Conservation (phyloP, 1,140 invertebrate species). For the Procambarus clarkii region DNA sequence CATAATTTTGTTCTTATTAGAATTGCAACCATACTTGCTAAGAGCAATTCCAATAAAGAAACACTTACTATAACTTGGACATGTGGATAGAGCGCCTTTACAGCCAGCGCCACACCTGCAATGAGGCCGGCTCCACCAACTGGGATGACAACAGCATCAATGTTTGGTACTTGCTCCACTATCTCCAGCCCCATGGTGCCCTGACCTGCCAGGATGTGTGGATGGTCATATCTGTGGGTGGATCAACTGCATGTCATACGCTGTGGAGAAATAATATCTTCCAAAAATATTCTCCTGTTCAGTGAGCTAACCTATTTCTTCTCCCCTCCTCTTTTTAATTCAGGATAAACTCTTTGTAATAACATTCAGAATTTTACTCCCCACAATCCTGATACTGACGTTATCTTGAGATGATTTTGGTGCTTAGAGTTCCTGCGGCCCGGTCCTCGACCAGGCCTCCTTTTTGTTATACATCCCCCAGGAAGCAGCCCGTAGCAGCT, state of each 20-base stretch:
- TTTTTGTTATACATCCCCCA: no score
- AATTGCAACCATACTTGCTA: background rate
- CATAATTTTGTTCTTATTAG: no score
- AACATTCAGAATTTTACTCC: no score
- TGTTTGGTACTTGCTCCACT: slow-evolving; percentile 86
- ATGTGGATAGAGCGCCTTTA: slow-evolving; percentile 89
- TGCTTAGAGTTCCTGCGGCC: no score
- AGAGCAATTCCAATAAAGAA: background rate
- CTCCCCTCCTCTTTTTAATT: background rate
- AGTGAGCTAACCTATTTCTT: background rate
- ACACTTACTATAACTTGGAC: slow-evolving; percentile 80
- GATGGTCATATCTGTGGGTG: slow-evolving; percentile 88
- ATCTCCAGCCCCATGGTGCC: slow-evolving; percentile 95
- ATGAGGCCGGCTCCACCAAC: slow-evolving; percentile 93
- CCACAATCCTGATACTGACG: no score
- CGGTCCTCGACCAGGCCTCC: no score
- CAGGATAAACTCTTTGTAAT: no score
- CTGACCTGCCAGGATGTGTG: slow-evolving; percentile 94
- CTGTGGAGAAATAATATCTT: background rate
- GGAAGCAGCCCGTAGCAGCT: no score
- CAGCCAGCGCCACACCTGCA: slow-evolving; percentile 86
- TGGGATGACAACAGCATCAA: slow-evolving; percentile 88
- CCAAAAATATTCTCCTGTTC: background rate
- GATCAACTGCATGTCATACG: background rate
- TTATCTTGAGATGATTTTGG: no score